phyloP scores from a whole-genome alignment of 2,888 invertebrate species.

The Cheilosia soror region DNA sequence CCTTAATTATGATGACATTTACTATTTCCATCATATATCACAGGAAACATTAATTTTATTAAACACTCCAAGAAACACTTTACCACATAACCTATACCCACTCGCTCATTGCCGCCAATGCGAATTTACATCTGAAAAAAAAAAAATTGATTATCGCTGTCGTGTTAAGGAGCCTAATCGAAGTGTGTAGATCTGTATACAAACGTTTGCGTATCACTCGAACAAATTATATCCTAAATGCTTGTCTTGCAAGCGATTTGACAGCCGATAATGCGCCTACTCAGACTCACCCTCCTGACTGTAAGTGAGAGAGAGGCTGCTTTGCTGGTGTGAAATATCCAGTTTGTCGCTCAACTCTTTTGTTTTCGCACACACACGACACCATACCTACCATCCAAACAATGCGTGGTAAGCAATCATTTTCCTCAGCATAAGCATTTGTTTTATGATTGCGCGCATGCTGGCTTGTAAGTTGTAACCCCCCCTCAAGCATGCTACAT shows the following conservation, averaged over 20 bases:
- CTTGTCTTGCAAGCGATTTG: conserved; percentile 67
- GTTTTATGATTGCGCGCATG: conserved; percentile 20
- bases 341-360: conserved; percentile 54
- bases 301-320: not conserved
- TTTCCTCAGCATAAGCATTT: conserved; percentile 23
- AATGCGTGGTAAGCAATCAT: conserved; percentile 12
- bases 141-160: conserved; percentile 67
- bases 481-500: conserved; percentile 15
- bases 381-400: not conserved
- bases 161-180: conserved; percentile 69
- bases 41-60: conserved; percentile 44
- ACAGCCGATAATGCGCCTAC: conserved; percentile 69
- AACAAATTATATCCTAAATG: conserved; percentile 73
- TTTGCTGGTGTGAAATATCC: conserved; percentile 31
- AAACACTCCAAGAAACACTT: conserved; percentile 16
- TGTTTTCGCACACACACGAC: conserved; percentile 2
- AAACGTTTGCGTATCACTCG: conserved; percentile 62
- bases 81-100: conserved; percentile 11
- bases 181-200: conserved; percentile 57
- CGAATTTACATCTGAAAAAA: conserved; percentile 12
- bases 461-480: not conserved
- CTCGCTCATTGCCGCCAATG: conserved; percentile 7
- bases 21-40: not conserved
- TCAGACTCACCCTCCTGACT: conserved; percentile 4
- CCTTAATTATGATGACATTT: not conserved